Percentiles rank a stretch among this genome's conserved stretches.
Conservation (phyloP, 2,888 invertebrate species). For the Acrobasis suavella region DNA sequence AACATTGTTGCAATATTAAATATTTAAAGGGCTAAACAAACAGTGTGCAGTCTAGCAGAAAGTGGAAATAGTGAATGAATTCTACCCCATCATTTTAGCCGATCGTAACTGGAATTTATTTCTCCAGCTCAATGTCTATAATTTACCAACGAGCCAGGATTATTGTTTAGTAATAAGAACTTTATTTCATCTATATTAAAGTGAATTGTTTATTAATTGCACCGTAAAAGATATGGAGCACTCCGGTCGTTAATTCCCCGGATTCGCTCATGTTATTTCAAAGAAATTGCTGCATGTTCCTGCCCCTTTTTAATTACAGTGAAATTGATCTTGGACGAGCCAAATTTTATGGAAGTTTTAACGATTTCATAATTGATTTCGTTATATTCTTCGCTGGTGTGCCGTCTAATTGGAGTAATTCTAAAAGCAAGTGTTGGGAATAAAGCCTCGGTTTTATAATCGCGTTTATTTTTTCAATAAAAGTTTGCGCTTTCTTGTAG, state of each 20-base stretch:
- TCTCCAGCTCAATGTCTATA: conserved; percentile 45
- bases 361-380: conserved; percentile 41
- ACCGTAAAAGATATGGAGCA: conserved; percentile 41
- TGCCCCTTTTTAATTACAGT: conserved; percentile 33
- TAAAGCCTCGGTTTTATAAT: conserved; percentile 4
- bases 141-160: conserved; percentile 46
- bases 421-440: conserved; percentile 16
- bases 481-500: conserved; percentile 23
- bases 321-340: conserved; percentile 33
- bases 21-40: conserved; percentile 33
- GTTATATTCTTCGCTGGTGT: conserved; percentile 26
- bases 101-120: conserved; percentile 49
- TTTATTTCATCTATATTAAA: conserved; percentile 51
- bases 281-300: conserved; percentile 32
- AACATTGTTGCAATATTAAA: background rate
- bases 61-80: conserved; percentile 42
- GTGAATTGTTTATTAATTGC: conserved; percentile 59
- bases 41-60: conserved; percentile 34
- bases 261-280: conserved; percentile 35
- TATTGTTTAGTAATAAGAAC: conserved; percentile 55
- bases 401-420: conserved; percentile 17
- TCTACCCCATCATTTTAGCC: conserved; percentile 43
- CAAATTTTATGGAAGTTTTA: conserved; percentile 33
- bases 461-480: background rate
- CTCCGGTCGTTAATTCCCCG: conserved; percentile 35